Percentiles rank a stretch among this genome's conserved stretches.
phyloP scores from a whole-genome alignment of 1,140 invertebrate species.

The Eciton burchellii region DNA sequence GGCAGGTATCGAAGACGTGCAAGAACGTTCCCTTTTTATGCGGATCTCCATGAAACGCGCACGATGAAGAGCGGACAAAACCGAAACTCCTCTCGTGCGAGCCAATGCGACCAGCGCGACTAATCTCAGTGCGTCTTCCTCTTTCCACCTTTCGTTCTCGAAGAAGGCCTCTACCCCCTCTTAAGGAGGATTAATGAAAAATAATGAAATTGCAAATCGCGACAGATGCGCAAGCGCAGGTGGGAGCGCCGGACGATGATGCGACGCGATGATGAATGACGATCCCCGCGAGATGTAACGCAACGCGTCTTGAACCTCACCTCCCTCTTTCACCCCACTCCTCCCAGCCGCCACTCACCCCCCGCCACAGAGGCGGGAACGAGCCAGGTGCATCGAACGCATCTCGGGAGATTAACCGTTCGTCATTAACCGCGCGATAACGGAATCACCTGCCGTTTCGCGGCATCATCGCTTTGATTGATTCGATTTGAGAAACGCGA shows the following conservation, averaged over 20 bases:
- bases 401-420: not conserved
- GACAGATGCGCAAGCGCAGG: conserved; percentile 21
- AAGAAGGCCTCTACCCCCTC: not conserved
- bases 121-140: not conserved
- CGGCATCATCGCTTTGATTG: conserved; percentile 23
- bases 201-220: conserved; percentile 56
- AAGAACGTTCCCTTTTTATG: no score
- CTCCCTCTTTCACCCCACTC: not conserved
- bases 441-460: conserved; percentile 36
- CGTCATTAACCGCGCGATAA: conserved; percentile 36
- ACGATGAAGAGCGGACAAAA: not conserved
- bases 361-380: not conserved
- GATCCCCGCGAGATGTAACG: conserved; percentile 47
- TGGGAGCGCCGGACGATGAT: conserved; percentile 26
- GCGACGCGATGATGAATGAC: conserved; percentile 57
- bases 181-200: conserved; percentile 47
- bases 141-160: not conserved
- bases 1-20: no score
- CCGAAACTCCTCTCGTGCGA: not conserved
- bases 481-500: not conserved
- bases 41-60: no score
- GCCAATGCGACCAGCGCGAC: not conserved
- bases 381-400: conserved; percentile 34
- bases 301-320: conserved; percentile 5
- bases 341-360: no score